Base-by-base conservation (phyloP, 2,113 vertebrate species). In the Brachypodius melanocephalos region DNA sequence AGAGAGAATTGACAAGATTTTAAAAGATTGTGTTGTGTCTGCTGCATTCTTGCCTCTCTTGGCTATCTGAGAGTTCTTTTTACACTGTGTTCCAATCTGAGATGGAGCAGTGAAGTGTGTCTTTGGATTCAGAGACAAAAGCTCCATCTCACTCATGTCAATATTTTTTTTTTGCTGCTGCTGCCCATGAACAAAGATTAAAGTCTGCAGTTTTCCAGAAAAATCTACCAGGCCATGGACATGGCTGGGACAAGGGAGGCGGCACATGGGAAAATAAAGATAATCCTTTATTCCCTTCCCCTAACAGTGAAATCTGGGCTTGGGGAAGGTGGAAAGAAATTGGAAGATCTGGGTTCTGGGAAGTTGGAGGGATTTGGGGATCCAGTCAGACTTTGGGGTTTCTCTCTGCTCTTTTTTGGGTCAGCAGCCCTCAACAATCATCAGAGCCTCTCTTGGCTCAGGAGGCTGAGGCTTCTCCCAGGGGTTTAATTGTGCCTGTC, bases 1-100 rank as follows among this genome's bases (percentile, higher is more conserved):
- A 17, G 80, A 69, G 72, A 67, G 40, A 24, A 46, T 76, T 91
- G 76, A 61, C 80, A 87, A 58, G 94, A 69, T 85, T 85, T 90
- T 83, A 24, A 61, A 19, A 71, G 71, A 63, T n/a, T 38, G 31
- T 78, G 40, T 90, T 88, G 32, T 81, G 51, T 54, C 81, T 92
- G 94, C 78, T 94, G 80, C 80, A 49, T 90, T 95, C 57, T 68
- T 88, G 81, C 57, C 74, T 95, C 77, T 74, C 84, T 89, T 95
- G 73, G 80, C 65, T 88, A 68, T 55, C n/a, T 49, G 46, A 68
- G 69, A 90, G 31, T 17, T 28, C 43, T 45, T 45, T 67, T 49
- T 17, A 11, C 62, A 24, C 16, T 32, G 29, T 89, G n/a, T 51
- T 94, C 42, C 62, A 73, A 3, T 65, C 45, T 91, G 91, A 93